Base-by-base conservation (phyloP, 2,888 invertebrate genomes). In the Caenorhabditis uteleia region DNA sequence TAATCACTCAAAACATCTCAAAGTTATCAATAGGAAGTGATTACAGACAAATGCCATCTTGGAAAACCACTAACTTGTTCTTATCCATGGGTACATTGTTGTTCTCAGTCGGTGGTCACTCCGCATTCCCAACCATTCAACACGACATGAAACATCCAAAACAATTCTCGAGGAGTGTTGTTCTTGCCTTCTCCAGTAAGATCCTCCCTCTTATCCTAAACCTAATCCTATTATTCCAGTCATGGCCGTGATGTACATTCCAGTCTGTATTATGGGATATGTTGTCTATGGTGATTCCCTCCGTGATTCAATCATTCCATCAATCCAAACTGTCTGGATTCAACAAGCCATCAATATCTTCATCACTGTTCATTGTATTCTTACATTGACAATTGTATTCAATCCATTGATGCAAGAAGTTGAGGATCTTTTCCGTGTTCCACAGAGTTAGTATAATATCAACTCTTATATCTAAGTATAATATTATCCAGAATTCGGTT, bases 321-420 rank as follows among this genome's bases (percentile, higher is more conserved):
- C 77, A 14, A 76, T 77, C 40, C 71, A 71, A 48, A 72, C 66
- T 20, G 70, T 58, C 12, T 66, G 71, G 44, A 74, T 75, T 45
- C 75, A 75, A 57, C 73, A 77, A 56, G 68, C 77, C 20, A 76
- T 80, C 49, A 81, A 81, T 64, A 51, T 81, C 7, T 65, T 81
- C 38, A 81, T 81, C 57, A 78, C 79, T n/a, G 43, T 79, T 18
- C 81, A 81, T 47, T 77, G 78, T 53, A 75, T 79, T 26, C 66
- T 82, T 18, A 78, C 81, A 7, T 61, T 80, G 27, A 79, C 77
- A 10, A 76, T 80, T 38, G 77, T 80, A 36, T 74, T 79, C 60
- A 81, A 80, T 43, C 81, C 81, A 8, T 42, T 81, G 25, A 81
- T 70, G 48, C 81, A 81, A 60, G 79, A 77, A 50, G 69, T 78